Percentiles rank a stretch among this genome's conserved stretches.
Conservation (phyloP, 2,888 invertebrate species). For the Hololepta plana region DNA sequence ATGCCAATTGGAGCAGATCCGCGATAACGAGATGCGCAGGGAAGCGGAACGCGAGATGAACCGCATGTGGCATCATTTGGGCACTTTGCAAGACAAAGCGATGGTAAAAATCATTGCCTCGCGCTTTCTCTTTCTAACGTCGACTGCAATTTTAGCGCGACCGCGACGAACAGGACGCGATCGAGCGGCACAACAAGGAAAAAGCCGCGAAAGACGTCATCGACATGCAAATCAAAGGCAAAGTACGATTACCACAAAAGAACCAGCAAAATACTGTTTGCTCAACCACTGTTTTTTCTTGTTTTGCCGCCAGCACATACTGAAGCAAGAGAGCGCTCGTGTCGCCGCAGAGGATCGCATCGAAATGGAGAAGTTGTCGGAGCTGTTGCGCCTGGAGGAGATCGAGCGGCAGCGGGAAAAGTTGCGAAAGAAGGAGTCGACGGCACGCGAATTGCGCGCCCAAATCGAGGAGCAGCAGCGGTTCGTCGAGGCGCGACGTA, state of each 20-base stretch:
- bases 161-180: conserved; percentile 32
- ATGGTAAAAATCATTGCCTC: conserved; percentile 13
- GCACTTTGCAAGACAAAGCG: conserved; percentile 36
- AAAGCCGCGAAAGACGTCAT: conserved; percentile 22
- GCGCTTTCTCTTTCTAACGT: conserved; percentile 1
- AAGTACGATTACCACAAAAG: conserved; percentile 11
- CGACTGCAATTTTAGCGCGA: conserved; percentile 24
- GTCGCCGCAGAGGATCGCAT: conserved; percentile 17
- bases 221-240: conserved; percentile 22
- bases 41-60: conserved; percentile 37
- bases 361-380: conserved; percentile 16
- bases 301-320: conserved; percentile 11
- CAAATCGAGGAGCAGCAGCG: conserved; percentile 20
- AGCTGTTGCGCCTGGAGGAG: conserved; percentile 18
- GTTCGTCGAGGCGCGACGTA: conserved; percentile 16
- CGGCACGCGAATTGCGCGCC: conserved; percentile 18
- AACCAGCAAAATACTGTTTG: neutral
- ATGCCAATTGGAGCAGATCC: conserved; percentile 39
- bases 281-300: conserved; percentile 1
- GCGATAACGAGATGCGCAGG: conserved; percentile 34
- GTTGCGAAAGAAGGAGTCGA: conserved; percentile 19
- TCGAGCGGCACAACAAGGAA: conserved; percentile 26
- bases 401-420: conserved; percentile 16
- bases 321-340: conserved; percentile 16
- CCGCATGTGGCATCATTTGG: conserved; percentile 40